Conservation (phyloP, 2,113 vertebrate species). For the Bujurquina vittata region DNA sequence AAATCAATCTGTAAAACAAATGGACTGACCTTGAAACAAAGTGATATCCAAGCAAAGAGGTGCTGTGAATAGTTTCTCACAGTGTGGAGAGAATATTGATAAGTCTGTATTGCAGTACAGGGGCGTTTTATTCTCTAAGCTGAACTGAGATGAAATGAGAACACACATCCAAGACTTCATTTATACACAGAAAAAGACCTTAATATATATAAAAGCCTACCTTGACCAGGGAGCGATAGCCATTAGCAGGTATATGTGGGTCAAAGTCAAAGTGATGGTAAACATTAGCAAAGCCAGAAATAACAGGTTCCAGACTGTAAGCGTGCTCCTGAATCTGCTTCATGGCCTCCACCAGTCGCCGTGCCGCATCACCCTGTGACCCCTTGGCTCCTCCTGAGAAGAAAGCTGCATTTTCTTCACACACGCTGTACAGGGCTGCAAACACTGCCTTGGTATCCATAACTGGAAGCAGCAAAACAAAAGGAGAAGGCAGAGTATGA, state of each 20-base stretch:
- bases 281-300: conserved; percentile 80
- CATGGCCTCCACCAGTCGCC: conserved; percentile 80
- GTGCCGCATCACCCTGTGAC: conserved; percentile 75
- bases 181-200: not conserved
- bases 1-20: conserved; percentile 69
- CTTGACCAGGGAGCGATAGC: conserved; percentile 91
- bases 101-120: not conserved
- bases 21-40: conserved; percentile 66
- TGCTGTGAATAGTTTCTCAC: conserved; percentile 35
- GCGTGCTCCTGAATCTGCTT: conserved; percentile 84
- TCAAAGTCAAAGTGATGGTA: conserved; percentile 92
- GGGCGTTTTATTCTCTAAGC: conserved; percentile 19
- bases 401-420: conserved; percentile 87
- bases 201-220: conserved; percentile 46
- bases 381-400: conserved; percentile 81
- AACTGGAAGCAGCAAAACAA: conserved; percentile 53
- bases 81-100: conserved; percentile 45
- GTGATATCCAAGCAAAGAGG: conserved; percentile 36
- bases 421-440: conserved; percentile 82
- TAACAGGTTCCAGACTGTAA: conserved; percentile 81
- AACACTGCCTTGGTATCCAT: conserved; percentile 90
- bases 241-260: conserved; percentile 88
- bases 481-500: not conserved
- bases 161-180: conserved; percentile 2
- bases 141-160: conserved; percentile 1